Evolutionary conservation across 2,888 invertebrate species (phyloP).

Genomic region (Hydraecia micacea): DNA sequence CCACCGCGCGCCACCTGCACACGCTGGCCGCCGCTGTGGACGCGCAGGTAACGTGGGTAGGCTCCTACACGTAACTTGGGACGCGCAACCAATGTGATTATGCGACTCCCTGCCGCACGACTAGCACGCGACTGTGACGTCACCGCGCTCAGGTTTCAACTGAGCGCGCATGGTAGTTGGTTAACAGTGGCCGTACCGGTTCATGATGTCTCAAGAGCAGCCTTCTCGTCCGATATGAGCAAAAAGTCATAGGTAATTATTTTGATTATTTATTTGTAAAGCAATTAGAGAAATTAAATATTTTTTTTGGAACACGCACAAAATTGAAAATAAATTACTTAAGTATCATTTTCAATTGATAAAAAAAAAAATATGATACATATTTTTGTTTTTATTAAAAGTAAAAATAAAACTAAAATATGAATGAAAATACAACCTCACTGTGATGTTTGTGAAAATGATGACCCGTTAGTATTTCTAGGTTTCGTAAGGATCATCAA

Average conservation of each 20-base stretch:
- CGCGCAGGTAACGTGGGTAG: conserved; percentile 67
- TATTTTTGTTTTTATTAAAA: too few species aligned
- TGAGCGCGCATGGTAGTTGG: conserved; percentile 55
- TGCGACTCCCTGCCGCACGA: background rate
- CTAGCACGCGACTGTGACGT: background rate
- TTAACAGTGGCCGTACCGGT: background rate
- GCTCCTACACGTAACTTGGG: background rate
- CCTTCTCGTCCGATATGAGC: background rate
- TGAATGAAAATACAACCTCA: too few species aligned
- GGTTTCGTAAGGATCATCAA: too few species aligned
- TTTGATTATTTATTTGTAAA: too few species aligned
- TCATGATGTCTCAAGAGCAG: background rate
- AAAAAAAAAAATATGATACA: too few species aligned
- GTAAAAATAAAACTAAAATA: too few species aligned
- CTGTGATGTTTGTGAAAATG: too few species aligned
- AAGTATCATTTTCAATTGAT: too few species aligned
- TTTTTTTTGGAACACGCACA: too few species aligned
- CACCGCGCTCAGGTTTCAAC: background rate
- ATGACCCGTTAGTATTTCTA: too few species aligned
- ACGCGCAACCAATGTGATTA: background rate
- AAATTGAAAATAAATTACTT: too few species aligned
- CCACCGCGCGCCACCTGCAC: conserved; percentile 92
- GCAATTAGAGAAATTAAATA: too few species aligned
- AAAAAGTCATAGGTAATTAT: background rate
- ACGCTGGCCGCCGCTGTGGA: conserved; percentile 90